A percentile compares a stretch with the other conserved stretches of the same genome.
These are phyloP conservation scores for Bursaphelenchus okinawaensis DNA, from an alignment of 2,888 invertebrate species.

Conservation along the genomic window DNA sequence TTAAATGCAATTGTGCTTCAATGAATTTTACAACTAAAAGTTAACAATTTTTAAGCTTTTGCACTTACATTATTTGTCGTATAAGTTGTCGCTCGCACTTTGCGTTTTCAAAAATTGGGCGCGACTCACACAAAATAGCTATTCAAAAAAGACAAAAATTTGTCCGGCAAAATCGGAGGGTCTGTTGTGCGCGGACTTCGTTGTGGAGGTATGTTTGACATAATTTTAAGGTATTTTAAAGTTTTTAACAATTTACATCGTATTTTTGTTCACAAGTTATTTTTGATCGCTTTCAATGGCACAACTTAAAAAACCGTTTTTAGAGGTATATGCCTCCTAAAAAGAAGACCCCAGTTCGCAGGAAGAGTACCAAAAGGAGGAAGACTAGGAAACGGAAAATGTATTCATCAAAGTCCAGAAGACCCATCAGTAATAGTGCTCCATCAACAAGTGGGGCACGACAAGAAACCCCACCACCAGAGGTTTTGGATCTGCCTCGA, in stretches of 20 bases:
- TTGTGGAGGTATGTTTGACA: no score
- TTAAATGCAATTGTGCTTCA: neutral
- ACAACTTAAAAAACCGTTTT: no score
- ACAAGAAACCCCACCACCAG: neutral
- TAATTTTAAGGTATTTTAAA: no score
- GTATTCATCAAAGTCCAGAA: neutral
- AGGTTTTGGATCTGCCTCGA: conserved; percentile 1
- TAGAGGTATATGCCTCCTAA: neutral
- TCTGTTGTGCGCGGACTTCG: no score
- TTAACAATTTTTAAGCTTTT: neutral
- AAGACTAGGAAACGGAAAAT: neutral
- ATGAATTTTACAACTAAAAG: neutral
- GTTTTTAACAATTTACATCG: no score
- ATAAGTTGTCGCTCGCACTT: neutral
- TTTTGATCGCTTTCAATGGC: no score
- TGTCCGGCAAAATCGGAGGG: no score
- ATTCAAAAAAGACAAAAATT: neutral
- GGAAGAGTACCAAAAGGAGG: neutral
- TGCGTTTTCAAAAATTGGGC: neutral
- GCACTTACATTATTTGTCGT: neutral
- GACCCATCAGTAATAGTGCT: no score
- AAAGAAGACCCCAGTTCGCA: neutral
- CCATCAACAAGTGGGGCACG: neutral
- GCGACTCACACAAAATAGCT: neutral
- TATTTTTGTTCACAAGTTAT: no score